Conservation (phyloP, 2,888 invertebrate genomes). For the Plebejus argus region DNA sequence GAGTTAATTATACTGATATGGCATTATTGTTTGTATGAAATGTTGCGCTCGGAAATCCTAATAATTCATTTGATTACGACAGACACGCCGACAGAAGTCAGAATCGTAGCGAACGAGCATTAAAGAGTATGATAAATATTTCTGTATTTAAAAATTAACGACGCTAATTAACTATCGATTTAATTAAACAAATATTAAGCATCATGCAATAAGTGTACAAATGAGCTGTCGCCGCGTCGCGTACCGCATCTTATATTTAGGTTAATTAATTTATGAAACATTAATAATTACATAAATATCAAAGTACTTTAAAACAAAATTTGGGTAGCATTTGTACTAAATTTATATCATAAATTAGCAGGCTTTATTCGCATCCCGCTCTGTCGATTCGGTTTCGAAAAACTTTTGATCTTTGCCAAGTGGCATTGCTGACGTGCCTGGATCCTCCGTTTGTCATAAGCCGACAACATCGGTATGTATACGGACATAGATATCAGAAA, state of each 20-base stretch:
- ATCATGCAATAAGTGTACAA: not conserved
- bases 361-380: not conserved
- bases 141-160: not conserved
- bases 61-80: slow-evolving; percentile 40
- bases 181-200: not conserved
- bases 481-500: slow-evolving; percentile 40
- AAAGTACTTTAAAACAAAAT: not conserved
- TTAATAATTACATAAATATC: not conserved
- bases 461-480: slow-evolving; percentile 43
- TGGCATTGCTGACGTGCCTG: slow-evolving; percentile 42
- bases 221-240: not conserved
- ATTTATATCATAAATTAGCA: not conserved
- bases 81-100: slow-evolving; percentile 35
- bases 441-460: slow-evolving; percentile 41
- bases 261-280: not conserved
- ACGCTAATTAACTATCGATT: not conserved
- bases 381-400: slow-evolving; percentile 5
- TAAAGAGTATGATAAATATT: not conserved
- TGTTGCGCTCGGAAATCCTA: slow-evolving; percentile 15
- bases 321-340: not conserved
- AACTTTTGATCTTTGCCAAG: slow-evolving; percentile 16
- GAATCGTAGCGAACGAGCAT: not conserved
- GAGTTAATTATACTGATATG: slow-evolving; percentile 34
- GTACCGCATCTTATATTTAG: not conserved
- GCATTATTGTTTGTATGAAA: slow-evolving; percentile 14